Conservation (phyloP, 2,888 invertebrate genomes). For the Amphipyra berbera region DNA sequence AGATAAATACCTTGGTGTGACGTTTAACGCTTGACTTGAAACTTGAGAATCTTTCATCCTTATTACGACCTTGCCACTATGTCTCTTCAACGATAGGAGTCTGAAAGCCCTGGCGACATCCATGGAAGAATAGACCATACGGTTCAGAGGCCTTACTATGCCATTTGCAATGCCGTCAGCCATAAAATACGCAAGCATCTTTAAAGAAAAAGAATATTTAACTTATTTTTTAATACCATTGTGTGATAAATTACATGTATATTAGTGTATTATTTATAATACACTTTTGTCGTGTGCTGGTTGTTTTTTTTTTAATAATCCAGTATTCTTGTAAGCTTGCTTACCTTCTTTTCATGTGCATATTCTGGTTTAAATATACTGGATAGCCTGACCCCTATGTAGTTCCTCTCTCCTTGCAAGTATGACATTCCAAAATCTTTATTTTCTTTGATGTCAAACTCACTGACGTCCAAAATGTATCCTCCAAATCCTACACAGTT, state of each 20-base stretch:
- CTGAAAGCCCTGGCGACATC: conserved; percentile 92
- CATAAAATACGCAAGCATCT: conserved; percentile 86
- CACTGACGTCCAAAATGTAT: conserved; percentile 59
- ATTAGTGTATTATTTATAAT: no score
- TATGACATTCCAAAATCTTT: conserved; percentile 63
- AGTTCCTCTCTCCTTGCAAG: conserved; percentile 42
- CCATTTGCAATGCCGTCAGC: conserved; percentile 91
- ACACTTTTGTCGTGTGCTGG: no score
- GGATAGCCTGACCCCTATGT: conserved; percentile 48
- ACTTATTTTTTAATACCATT: not conserved
- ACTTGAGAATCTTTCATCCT: conserved; percentile 60
- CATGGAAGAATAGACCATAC: conserved; percentile 90
- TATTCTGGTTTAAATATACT: conserved; percentile 66
- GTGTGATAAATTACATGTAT: no score
- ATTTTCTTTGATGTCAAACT: conserved; percentile 62
- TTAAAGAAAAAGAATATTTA: conserved; percentile 52
- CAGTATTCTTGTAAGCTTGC: not conserved
- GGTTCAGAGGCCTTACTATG: conserved; percentile 91
- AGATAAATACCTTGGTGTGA: conserved; percentile 63
- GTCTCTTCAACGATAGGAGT: conserved; percentile 91
- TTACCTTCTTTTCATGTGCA: conserved; percentile 63
- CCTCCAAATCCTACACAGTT: conserved; percentile 39
- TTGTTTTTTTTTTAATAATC: no score
- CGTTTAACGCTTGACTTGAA: conserved; percentile 49
- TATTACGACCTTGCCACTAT: conserved; percentile 77